phyloP scores from a whole-genome alignment of 1,140 invertebrate species.

The Drosophila subpulchrella region DNA sequence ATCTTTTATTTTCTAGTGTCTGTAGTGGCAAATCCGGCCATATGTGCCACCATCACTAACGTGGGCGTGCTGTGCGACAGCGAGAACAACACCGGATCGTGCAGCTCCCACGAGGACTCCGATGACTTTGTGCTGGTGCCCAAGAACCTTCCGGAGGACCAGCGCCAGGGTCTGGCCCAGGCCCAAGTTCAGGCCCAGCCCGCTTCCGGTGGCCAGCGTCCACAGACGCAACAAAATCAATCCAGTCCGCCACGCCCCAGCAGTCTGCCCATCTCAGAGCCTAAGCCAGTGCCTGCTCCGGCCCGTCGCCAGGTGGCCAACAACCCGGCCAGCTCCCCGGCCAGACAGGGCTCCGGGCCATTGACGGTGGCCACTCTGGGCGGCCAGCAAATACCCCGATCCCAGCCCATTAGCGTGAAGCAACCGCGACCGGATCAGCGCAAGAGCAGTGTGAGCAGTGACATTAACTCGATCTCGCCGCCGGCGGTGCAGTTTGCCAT shows the following conservation, averaged over 20 bases:
- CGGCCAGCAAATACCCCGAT: constrained; percentile 88
- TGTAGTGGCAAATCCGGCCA: constrained; percentile 81
- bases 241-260: constrained; percentile 89
- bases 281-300: constrained; percentile 92
- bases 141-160: constrained; percentile 87
- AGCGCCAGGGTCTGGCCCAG: constrained; percentile 60
- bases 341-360: constrained; percentile 44
- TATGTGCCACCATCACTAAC: constrained; percentile 82
- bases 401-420: constrained; percentile 92
- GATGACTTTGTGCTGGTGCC: constrained; percentile 96
- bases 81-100: constrained; percentile 85
- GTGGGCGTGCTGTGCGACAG: constrained; percentile 83
- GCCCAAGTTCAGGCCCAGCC: constrained; percentile 16
- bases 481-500: constrained; percentile 95
- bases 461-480: constrained; percentile 95
- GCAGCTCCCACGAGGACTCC: constrained; percentile 88
- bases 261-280: constrained; percentile 89
- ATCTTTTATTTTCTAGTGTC: constrained; percentile 54
- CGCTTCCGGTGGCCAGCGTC: constrained; percentile 31
- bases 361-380: constrained; percentile 61
- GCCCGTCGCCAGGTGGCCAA: constrained; percentile 82
- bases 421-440: constrained; percentile 88
- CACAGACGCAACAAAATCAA: constrained; percentile 64
- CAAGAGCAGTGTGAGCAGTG: constrained; percentile 87
- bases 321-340: constrained; percentile 48